Percentiles rank a stretch among this genome's conserved stretches.
Evolutionary conservation across 2,888 invertebrate genomes (phyloP).

Genomic region (Drosophila nr. fundita): DNA sequence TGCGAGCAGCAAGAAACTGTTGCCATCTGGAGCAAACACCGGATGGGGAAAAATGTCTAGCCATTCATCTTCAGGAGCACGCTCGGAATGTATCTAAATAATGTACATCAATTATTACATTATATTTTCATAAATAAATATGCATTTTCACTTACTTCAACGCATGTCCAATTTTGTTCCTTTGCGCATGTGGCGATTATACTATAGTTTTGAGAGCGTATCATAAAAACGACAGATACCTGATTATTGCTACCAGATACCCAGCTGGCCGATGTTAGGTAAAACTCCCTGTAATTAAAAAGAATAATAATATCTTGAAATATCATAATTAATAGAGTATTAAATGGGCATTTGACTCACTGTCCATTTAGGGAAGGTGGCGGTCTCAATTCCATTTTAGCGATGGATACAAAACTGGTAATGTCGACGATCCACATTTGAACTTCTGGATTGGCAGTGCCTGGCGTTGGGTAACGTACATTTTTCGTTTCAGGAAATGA

Average conservation of each 20-base stretch:
- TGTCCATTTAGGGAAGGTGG: conserved; percentile 91
- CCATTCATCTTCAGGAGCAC: conserved; percentile 94
- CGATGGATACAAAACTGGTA: conserved; percentile 88
- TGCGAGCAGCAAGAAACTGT: conserved; percentile 92
- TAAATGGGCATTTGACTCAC: conserved; percentile 87
- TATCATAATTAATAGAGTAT: neutral
- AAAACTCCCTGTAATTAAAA: conserved; percentile 90
- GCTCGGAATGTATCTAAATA: conserved; percentile 90
- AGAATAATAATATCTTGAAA: neutral
- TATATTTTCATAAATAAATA: neutral
- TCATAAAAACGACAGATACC: conserved; percentile 96
- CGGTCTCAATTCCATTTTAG: conserved; percentile 89
- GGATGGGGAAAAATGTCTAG: conserved; percentile 94
- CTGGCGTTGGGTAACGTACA: conserved; percentile 95
- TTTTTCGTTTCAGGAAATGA: conserved; percentile 92
- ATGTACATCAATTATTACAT: neutral
- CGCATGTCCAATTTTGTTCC: conserved; percentile 91
- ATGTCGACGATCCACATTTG: conserved; percentile 93
- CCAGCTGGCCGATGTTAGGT: conserved; percentile 96
- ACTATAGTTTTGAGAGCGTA: conserved; percentile 95
- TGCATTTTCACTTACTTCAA: conserved; percentile 88
- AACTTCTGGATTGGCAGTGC: conserved; percentile 93
- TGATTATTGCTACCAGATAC: conserved; percentile 90
- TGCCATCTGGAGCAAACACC: conserved; percentile 92
- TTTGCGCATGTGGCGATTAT: conserved; percentile 94